These are phyloP conservation scores for Actinostola sp. DNA, from an alignment of 92 coral and sea anemone species.

Conservation along the genomic window DNA sequence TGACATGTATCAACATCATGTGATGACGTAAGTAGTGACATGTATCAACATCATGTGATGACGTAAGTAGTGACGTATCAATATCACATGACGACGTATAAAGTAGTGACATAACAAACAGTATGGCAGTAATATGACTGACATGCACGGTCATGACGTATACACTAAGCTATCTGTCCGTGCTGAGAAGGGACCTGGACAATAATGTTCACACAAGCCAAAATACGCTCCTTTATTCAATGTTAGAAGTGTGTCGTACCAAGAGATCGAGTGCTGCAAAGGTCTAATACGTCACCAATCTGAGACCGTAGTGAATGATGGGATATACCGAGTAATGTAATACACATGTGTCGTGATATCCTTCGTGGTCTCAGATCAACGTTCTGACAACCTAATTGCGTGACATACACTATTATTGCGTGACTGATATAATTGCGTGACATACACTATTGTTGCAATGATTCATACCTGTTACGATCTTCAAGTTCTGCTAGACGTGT, in stretches of 20 bases:
- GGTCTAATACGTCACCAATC: no score
- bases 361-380: no score
- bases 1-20: background rate
- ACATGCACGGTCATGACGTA: background rate
- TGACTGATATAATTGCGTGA: background rate
- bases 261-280: no score
- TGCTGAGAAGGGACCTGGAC: slow-evolving; percentile 10
- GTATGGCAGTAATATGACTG: no score
- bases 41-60: background rate
- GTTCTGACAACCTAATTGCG: background rate
- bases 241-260: background rate
- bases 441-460: background rate
- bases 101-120: no score
- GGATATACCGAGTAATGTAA: no score
- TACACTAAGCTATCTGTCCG: slow-evolving; percentile 21
- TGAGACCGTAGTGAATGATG: no score
- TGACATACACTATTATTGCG: no score
- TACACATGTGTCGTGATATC: no score
- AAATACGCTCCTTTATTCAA: no score
- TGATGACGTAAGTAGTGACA: slow-evolving; percentile 1
- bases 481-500: slow-evolving; percentile 87
- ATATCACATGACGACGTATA: no score
- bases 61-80: background rate
- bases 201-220: background rate
- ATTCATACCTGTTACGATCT: slow-evolving; percentile 85